A percentile compares a stretch with the other conserved stretches of the same genome.
Evolutionary conservation across 2,797 vertebrate genomes (phyloP).

Genomic region (Sphenopsis melanotis): DNA sequence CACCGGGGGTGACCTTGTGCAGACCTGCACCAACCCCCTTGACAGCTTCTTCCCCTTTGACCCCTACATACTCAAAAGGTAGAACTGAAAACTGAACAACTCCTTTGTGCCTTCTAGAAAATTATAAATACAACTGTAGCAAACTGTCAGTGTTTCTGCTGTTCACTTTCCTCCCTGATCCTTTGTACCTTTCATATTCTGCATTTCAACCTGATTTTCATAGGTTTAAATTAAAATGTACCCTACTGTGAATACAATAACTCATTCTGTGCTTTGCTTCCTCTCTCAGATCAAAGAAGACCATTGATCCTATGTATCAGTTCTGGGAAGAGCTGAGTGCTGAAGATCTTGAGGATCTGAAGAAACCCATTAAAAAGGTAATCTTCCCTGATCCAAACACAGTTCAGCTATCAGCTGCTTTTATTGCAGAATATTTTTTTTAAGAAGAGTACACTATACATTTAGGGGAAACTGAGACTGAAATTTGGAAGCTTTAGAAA

Average conservation of each 20-base stretch:
- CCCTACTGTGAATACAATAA: neutral
- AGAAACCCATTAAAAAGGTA: constrained; percentile 76
- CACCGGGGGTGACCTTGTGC: constrained; percentile 78
- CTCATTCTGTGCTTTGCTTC: neutral
- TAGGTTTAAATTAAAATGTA: neutral
- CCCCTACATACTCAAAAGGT: constrained; percentile 93
- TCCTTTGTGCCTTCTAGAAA: neutral
- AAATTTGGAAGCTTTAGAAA: neutral
- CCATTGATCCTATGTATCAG: constrained; percentile 88
- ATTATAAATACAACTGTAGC: neutral
- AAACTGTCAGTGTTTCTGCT: neutral
- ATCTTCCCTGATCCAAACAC: neutral
- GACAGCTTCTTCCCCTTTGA: constrained; percentile 98
- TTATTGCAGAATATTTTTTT: neutral
- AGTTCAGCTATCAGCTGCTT: neutral
- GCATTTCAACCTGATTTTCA: neutral
- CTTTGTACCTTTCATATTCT: neutral
- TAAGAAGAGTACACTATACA: neutral
- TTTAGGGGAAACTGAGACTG: neutral
- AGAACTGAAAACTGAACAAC: neutral
- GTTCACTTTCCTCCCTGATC: neutral
- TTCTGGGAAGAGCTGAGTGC: constrained; percentile 87
- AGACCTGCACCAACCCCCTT: constrained; percentile 88
- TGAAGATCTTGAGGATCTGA: constrained; percentile 73
- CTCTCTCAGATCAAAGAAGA: constrained; percentile 81